Evolutionary conservation across 2,113 vertebrate species (phyloP), one percentile per base, ranked within the genome.

Genomic region (Microcebus lehilahytsara): DNA sequence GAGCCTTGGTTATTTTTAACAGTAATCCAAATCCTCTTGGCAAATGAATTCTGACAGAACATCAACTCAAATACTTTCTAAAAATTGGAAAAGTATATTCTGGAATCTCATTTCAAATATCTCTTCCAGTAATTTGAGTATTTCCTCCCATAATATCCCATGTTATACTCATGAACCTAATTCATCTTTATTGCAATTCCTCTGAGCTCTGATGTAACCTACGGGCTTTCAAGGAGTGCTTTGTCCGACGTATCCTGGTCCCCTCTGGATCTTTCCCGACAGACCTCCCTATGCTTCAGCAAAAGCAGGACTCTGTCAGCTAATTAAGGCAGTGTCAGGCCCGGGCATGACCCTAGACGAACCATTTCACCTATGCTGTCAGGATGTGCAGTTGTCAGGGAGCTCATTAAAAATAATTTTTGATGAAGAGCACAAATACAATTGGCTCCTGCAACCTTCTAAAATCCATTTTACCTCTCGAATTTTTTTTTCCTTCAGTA

Each of bases 341-440:
- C 11, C 8, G 16, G 46, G 30, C 2, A 14, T 14, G 10, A 93
- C 16, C 6, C 53, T 64, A 42, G 22, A 25, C 6, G 5, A 19
- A 10, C 92, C 51, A 51, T 66, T 74, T 77, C 40, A 32, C 78
- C 85, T 94, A 67, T 14, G 12, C 80, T 74, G 30, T 25, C 34
- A 53, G 0, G 30, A 69, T 0, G 11, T 2, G 40, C 13, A 40
- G 32, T 53, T 95, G 49, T 17, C 25, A n/a, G 42, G 25, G 91
- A 96, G 20, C 79, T 93, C 25, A 37, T 79, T 7, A 97, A 97
- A 97, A 96, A 58, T 16, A 90, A 77, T 37, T 94, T 94, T 58
- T 95, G 12, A 93, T 93, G 25, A 93, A 93, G 67, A 60, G 79
- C 9, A 51, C 79, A 95, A 83, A 60, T 22, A 60, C 46, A 46